Percentiles rank a stretch among this genome's conserved stretches.
Evolutionary conservation across 2,113 vertebrate species (phyloP).

Genomic region (Hassar affinis): DNA sequence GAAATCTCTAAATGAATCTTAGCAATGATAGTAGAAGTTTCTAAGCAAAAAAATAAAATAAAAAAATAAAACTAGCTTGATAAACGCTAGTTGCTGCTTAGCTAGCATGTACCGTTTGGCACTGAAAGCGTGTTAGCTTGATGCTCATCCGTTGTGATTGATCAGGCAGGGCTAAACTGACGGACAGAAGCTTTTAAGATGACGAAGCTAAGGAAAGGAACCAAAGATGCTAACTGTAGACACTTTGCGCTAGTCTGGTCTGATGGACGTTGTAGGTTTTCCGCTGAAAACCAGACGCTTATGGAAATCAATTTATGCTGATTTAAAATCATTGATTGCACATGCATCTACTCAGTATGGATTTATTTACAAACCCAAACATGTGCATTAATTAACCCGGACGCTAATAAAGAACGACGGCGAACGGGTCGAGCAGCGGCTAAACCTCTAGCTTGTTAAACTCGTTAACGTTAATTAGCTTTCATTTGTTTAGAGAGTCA

Average conservation of each 20-base stretch:
- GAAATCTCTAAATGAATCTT: not conserved
- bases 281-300: no score
- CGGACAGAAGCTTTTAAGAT: no score
- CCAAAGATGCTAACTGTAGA: not conserved
- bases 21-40: not conserved
- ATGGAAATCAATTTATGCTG: slow-evolving; percentile 34
- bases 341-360: slow-evolving; percentile 22
- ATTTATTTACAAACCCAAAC: slow-evolving; percentile 38
- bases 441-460: slow-evolving; percentile 23
- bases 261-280: no score
- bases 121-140: not conserved
- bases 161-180: not conserved
- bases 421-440: no score
- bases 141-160: not conserved
- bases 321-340: slow-evolving; percentile 15
- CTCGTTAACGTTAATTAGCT: slow-evolving; percentile 58
- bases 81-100: not conserved
- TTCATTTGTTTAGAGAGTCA: slow-evolving; percentile 48
- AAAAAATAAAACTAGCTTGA: no score
- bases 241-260: not conserved
- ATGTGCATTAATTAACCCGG: slow-evolving; percentile 25
- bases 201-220: not conserved
- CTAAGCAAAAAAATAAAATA: no score
- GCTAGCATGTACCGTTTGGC: not conserved
- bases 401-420: no score